Conservation (phyloP, 2,113 vertebrate genomes). For the Mirza zaza region DNA sequence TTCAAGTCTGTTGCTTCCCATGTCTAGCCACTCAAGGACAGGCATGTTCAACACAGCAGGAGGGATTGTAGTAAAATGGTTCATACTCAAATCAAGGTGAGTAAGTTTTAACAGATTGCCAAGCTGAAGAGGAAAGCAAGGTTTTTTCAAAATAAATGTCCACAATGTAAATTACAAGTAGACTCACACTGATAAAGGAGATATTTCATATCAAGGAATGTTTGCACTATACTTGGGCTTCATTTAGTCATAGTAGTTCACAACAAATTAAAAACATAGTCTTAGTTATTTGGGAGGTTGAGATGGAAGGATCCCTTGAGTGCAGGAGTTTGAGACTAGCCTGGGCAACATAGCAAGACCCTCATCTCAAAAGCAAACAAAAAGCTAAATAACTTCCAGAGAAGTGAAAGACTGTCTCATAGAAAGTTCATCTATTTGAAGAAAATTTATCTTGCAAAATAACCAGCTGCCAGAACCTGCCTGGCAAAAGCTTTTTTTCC, state of each 20-base stretch:
- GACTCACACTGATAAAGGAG: not conserved
- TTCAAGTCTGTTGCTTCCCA: slow-evolving; percentile 92
- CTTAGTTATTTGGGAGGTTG: too few species aligned
- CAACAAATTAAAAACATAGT: not conserved
- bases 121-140: slow-evolving; percentile 84
- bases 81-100: slow-evolving; percentile 96
- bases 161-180: not conserved
- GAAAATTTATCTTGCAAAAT: not conserved
- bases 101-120: slow-evolving; percentile 88
- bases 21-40: slow-evolving; percentile 94
- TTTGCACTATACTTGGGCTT: not conserved
- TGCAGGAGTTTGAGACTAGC: too few species aligned
- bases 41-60: slow-evolving; percentile 90
- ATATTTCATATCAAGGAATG: not conserved
- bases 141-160: not conserved
- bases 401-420: not conserved
- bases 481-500: not conserved
- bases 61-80: slow-evolving; percentile 89
- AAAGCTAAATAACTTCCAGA: not conserved
- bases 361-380: too few species aligned
- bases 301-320: too few species aligned
- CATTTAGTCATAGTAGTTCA: not conserved
- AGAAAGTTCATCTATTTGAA: not conserved
- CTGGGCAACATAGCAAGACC: too few species aligned
- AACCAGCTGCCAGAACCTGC: not conserved